Base-by-base conservation (phyloP, 2,888 invertebrate genomes). In the Conops quadrifasciatus region DNA sequence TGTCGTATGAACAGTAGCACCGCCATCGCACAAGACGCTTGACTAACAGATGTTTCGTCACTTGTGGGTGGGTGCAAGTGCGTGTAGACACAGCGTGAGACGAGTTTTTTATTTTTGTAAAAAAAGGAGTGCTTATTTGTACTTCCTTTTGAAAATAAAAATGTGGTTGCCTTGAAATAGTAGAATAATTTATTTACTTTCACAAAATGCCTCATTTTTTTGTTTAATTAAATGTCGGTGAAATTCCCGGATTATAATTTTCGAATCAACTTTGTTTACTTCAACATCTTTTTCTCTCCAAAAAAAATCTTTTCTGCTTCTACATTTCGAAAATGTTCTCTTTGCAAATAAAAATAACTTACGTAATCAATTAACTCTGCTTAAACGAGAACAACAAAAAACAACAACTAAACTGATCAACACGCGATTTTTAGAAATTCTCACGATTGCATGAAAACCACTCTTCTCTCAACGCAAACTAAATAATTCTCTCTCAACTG, bases 21-120 rank as follows among this genome's bases (percentile, higher is more conserved):
- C 77, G 78, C 77, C 75, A 36, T 4, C 4, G 9, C 36, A 36
- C 9, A 36, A 36, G 36, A 36, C 36, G 36, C 36, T 78, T 77
- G 79, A 80, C 76, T 78, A 79, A 80, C 77, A 77, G 81, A 81
- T 79, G 80, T 81, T 81, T 80, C 36, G 36, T 36, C 36, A 36
- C 9, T 47, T 45, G 19, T 24, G 15, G n/a, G 24, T 30, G 26
- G 24, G 28, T 64, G 47, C 28, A 43, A 21, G 13, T 15, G 13
- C 49, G 43, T 11, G 24, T 21, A n/a, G 53, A 21, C 5, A 19
- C 21, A n/a, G n/a, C n/a, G n/a, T n/a, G n/a, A n/a, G n/a, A n/a
- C 53, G 11, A n/a, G 19, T n/a, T 19, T 49, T 49, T 19, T 36
- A 36, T 36, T 36, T 9, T 36, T 36, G 36, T 36, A 36, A n/a